Conservation (phyloP, 2,113 vertebrate genomes). For the Calyptommatus sinebrachiatus region DNA sequence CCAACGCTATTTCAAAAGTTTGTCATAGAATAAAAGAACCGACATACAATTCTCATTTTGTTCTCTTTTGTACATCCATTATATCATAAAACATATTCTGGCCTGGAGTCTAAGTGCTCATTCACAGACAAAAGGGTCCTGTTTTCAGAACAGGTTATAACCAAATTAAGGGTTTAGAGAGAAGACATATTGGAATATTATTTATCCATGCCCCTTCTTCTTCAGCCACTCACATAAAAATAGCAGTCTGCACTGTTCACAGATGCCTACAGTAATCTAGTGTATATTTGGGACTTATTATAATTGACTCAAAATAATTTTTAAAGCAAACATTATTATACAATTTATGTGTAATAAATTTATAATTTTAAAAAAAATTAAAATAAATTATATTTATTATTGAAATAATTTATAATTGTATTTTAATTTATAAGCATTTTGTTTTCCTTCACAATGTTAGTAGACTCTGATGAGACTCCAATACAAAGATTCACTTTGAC, state of each 20-base stretch:
- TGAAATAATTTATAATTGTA: too few relatives aligned
- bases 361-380: too few relatives aligned
- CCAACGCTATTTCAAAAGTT: neutral
- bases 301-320: too few relatives aligned
- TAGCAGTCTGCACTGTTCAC: neutral
- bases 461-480: too few relatives aligned
- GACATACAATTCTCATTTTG: too few relatives aligned
- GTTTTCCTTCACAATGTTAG: too few relatives aligned
- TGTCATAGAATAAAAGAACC: neutral
- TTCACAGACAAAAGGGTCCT: neutral
- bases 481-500: too few relatives aligned
- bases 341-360: too few relatives aligned
- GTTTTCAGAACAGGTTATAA: neutral
- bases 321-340: too few relatives aligned
- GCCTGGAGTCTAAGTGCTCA: neutral
- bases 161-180: too few relatives aligned
- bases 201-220: neutral
- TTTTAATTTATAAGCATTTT: too few relatives aligned
- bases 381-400: too few relatives aligned
- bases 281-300: neutral
- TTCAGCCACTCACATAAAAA: neutral
- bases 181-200: neutral
- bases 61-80: neutral
- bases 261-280: neutral
- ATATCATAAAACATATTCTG: neutral